Evolutionary conservation across 1,140 invertebrate genomes (phyloP), one percentile per base, ranked within the genome.

Genomic region (Probaryconus sp.): DNA sequence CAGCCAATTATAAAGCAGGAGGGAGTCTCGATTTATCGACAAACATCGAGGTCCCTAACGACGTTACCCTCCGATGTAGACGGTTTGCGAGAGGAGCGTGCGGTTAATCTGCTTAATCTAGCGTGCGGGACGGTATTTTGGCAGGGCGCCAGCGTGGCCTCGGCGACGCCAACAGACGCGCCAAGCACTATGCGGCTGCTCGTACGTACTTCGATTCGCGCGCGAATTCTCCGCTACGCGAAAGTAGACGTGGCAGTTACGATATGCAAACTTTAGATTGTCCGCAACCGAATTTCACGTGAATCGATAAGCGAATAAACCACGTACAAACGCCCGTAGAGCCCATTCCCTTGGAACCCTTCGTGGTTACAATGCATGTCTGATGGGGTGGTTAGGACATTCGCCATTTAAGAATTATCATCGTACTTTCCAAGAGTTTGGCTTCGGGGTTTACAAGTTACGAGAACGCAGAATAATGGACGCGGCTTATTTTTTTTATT

Each of bases 41-140:
- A 78, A 79, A 79, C 78, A 76, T 61, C 42, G 47, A 42, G 64
- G 37, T 60, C 47, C 51, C 74, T 79, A 79, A 75, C 58, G 70
- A 71, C 72, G 58, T 58, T 75, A 58, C 28, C 40, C 24, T 45
- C 17, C n/a, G 24, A 63, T 24, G 18, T 50, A 45, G 40, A 61
- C 47, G 33, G 18, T 26, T 43, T 60, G 55, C 24, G 31, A 43
- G 56, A 76, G 60, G 45, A 67, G 68, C 74, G 63, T 71, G 74
- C 68, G 74, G 74, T 71, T 76, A 76, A 76, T 76, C 48, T 71
- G 74, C 47, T 76, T 76, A 76, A 76, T 76, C 74, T 76, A 71
- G 74, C 67, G 63, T 72, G 74, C 61, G 63, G 53, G 50, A 63
- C 61, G 67, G 40, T 63, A 68, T 76, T 71, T 76, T 76, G 73